A percentile compares a stretch with the other conserved stretches of the same genome.
phyloP scores from a whole-genome alignment of 1,140 invertebrate genomes.

The Globodera ellingtonae region DNA sequence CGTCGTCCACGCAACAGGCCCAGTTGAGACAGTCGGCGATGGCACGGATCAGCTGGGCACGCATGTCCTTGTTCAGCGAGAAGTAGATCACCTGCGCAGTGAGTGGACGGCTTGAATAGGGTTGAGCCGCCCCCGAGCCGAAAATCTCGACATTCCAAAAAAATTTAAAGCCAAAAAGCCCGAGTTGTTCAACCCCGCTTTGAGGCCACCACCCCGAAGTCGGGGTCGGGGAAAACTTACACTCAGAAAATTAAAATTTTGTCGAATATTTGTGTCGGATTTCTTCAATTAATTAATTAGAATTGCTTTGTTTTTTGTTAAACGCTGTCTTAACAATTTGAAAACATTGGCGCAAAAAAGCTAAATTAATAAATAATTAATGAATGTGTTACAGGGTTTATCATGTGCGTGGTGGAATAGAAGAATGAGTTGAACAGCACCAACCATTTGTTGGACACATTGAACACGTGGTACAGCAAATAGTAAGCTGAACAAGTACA shows the following conservation, averaged over 20 bases:
- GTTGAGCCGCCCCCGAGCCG: background rate
- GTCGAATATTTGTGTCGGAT: no score
- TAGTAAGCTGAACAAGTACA: slow-evolving; percentile 50
- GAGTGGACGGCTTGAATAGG: background rate
- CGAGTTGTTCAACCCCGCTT: no score
- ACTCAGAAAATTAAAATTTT: no score
- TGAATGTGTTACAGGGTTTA: slow-evolving; percentile 49
- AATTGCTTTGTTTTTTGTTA: no score
- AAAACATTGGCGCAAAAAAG: no score
- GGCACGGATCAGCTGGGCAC: slow-evolving; percentile 45
- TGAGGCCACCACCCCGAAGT: no score
- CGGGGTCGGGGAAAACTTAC: no score
- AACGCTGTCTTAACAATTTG: no score
- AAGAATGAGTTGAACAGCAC: slow-evolving; percentile 64
- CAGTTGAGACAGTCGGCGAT: slow-evolving; percentile 42
- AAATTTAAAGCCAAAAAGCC: no score
- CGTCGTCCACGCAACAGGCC: slow-evolving; percentile 39
- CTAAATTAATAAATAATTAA: background rate
- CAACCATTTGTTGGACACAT: slow-evolving; percentile 59
- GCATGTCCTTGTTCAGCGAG: slow-evolving; percentile 62
- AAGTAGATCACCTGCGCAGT: slow-evolving; percentile 43
- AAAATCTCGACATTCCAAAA: no score
- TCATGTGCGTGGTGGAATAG: slow-evolving; percentile 65
- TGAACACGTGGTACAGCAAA: slow-evolving; percentile 58
- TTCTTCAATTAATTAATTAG: no score